Base-by-base conservation (phyloP, 1,140 invertebrate species). In the Diabrotica undecimpunctata region DNA sequence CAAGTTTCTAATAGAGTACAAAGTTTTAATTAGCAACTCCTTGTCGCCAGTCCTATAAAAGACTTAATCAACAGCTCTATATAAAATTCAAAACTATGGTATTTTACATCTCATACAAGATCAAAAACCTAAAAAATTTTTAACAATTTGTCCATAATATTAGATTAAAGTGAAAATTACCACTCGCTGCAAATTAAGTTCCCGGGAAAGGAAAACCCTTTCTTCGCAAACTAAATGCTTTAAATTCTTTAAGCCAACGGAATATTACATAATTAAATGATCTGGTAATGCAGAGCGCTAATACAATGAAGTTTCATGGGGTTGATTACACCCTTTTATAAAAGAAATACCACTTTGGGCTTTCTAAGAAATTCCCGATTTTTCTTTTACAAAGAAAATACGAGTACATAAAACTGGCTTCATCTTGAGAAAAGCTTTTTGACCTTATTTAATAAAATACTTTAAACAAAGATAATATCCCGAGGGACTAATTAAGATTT, bases 241-340 rank as follows among this genome's bases (percentile, higher is more conserved):
- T 46, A 46, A 46, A 46, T 46, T 46, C 41, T 46, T 46, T n/a
- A 46, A 46, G 41, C 41, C 41, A 46, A 46, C 25, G n/a, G 41
- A 46, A 46, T 46, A 46, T 46, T 46, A 46, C 41, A 46, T 46
- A 46, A 46, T 46, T 46, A 46, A 46, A 46, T 46, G 41, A 46
- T 46, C 41, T 4, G 41, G 41, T 46, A 46, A 46, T 46, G 8
- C 41, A 46, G 41, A n/a, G 41, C 8, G n/a, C 41, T 46, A 46
- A 46, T 46, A 46, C 41, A 46, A 46, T 46, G 41, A 46, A 46
- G 41, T 46, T 46, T 46, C 41, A 10, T 46, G 41, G 41, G 41
- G 41, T 46, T 46, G 41, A 46, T 46, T 46, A 46, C 41, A 46
- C 41, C 41, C 41, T 46, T 46, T 46, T 6, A 10, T 10, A 46